These are phyloP conservation scores for Saguinus midas DNA, from an alignment of 2,113 vertebrate species.

Conservation along the genomic window DNA sequence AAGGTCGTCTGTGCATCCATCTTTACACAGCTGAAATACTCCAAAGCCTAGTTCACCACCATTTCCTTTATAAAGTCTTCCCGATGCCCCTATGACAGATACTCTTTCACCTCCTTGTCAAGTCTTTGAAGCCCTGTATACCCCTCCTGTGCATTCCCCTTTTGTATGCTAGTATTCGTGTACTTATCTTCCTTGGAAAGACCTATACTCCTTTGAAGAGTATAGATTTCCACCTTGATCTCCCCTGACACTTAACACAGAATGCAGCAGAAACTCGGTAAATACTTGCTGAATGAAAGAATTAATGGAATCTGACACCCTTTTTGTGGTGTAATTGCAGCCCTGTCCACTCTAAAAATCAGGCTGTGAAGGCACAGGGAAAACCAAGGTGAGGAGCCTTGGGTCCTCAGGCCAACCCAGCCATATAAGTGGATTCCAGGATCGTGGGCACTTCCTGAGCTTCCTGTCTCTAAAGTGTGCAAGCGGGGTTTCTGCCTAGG, in stretches of 20 bases:
- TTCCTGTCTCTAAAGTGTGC: background rate
- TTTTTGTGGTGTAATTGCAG: background rate
- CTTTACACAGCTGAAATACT: background rate
- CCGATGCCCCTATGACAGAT: background rate
- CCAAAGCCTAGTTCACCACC: background rate
- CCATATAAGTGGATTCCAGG: background rate
- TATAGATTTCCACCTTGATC: background rate
- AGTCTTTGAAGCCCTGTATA: background rate
- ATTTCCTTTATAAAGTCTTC: background rate
- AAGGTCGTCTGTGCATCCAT: background rate
- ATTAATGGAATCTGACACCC: background rate
- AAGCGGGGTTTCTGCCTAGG: background rate
- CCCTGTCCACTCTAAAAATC: background rate
- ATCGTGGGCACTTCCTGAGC: background rate
- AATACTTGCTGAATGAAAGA: background rate
- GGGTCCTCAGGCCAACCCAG: background rate
- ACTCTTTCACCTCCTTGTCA: background rate
- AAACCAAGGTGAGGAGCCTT: background rate
- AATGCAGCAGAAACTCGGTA: background rate
- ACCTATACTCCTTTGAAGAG: background rate
- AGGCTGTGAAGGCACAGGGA: background rate
- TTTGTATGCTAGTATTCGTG: background rate
- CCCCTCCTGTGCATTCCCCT: background rate
- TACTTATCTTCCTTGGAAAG: background rate
- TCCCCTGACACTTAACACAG: background rate